A percentile compares a stretch with the other conserved stretches of the same genome.
Conservation (phyloP, 1,140 invertebrate genomes). For the Harpegnathos saltator region DNA sequence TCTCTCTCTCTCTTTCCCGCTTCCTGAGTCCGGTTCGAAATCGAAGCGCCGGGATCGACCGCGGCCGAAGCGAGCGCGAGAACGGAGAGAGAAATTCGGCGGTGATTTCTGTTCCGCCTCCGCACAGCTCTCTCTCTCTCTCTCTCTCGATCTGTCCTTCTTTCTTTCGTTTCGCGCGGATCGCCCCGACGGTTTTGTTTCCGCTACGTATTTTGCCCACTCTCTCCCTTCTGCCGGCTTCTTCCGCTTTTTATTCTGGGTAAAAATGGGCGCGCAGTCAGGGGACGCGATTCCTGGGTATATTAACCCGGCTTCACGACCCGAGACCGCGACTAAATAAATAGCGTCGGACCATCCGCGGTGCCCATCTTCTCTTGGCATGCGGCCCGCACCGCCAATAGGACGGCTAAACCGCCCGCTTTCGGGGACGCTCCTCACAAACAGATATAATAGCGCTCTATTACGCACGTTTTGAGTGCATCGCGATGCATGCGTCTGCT, state of each 20-base stretch:
- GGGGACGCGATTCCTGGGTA: constrained; percentile 36
- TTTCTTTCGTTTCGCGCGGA: neutral
- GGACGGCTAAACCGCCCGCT: neutral
- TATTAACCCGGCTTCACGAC: constrained; percentile 34
- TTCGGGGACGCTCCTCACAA: neutral
- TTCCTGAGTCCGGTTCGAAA: constrained; percentile 45
- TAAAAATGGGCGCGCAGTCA: constrained; percentile 39
- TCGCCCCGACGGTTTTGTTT: constrained; percentile 42
- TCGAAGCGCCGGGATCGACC: constrained; percentile 59
- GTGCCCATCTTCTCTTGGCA: constrained; percentile 32
- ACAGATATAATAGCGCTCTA: too few species aligned
- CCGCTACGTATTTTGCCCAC: constrained; percentile 26
- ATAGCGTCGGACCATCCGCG: constrained; percentile 15
- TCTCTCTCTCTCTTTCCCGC: too few species aligned
- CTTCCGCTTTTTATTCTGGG: constrained; percentile 27
- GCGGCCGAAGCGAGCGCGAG: constrained; percentile 18
- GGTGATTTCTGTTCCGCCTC: constrained; percentile 51
- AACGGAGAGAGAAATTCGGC: constrained; percentile 59
- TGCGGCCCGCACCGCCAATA: constrained; percentile 16
- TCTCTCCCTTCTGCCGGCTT: neutral
- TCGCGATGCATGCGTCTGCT: too few species aligned
- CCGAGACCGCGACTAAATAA: constrained; percentile 23
- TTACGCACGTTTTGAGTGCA: too few species aligned
- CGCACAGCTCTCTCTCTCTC: too few species aligned
- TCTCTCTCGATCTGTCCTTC: neutral